Evolutionary conservation across 2,888 invertebrate genomes (phyloP).

Genomic region (Drosophila niveifrons): DNA sequence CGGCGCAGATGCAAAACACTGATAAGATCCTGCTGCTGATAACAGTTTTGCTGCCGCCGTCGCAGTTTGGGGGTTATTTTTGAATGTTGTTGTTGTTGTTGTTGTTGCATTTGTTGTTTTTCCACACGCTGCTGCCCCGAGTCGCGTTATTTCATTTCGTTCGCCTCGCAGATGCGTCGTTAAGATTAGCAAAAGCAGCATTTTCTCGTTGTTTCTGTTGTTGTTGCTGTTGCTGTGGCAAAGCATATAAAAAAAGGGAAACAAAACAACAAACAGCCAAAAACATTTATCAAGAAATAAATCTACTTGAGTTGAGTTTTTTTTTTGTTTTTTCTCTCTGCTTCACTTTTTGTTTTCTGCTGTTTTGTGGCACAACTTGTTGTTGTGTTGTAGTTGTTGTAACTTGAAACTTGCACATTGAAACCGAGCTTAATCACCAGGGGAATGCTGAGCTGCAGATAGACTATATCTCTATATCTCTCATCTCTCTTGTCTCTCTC

Average conservation of each 20-base stretch:
- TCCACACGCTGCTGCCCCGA: constrained; percentile 67
- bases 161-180: constrained; percentile 78
- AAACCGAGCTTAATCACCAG: constrained; percentile 43
- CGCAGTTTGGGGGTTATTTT: constrained; percentile 67
- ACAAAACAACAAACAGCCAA: constrained; percentile 67
- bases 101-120: constrained; percentile 66
- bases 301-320: constrained; percentile 64
- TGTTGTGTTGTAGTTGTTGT: constrained; percentile 20
- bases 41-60: constrained; percentile 50
- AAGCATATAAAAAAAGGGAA: constrained; percentile 59
- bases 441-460: background rate
- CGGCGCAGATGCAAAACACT: constrained; percentile 71
- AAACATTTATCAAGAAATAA: constrained; percentile 79
- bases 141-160: constrained; percentile 78
- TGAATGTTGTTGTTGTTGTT: constrained; percentile 35
- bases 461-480: constrained; percentile 17
- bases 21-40: constrained; percentile 80
- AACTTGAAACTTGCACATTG: constrained; percentile 66
- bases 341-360: constrained; percentile 27
- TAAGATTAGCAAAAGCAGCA: constrained; percentile 72
- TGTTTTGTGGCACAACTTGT: constrained; percentile 47
- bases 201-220: constrained; percentile 34
- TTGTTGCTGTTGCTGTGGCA: constrained; percentile 62
- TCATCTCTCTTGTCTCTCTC: constrained; percentile 16
- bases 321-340: constrained; percentile 52